These are phyloP conservation scores for Nothobranchius kuhntae DNA, from an alignment of 2,113 vertebrate genomes.

Conservation along the genomic window DNA sequence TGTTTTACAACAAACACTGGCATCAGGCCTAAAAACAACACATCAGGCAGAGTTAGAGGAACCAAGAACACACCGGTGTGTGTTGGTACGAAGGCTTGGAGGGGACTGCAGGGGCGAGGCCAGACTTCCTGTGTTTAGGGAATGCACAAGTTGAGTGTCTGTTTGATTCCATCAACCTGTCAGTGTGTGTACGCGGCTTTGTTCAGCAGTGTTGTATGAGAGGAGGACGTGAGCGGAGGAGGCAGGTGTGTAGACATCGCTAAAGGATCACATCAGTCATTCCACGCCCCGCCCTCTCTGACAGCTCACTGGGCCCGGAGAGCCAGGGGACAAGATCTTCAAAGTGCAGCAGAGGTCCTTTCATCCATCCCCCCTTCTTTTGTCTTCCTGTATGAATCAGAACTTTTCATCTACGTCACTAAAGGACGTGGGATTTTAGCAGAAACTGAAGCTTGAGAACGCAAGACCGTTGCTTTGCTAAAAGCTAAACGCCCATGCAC, in stretches of 20 bases:
- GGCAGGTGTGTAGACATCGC: conserved; percentile 39
- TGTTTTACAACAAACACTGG: conserved; percentile 51
- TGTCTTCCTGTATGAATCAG: background rate
- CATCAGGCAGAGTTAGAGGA: conserved; percentile 28
- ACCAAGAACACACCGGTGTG: conserved; percentile 40
- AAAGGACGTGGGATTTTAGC: no score
- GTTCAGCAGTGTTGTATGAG: conserved; percentile 45
- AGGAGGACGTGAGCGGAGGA: conserved; percentile 29
- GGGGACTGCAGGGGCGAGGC: conserved; percentile 10
- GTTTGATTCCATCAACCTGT: conserved; percentile 47
- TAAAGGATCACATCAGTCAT: conserved; percentile 57
- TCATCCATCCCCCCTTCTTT: background rate
- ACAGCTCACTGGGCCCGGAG: conserved; percentile 36
- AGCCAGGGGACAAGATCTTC: conserved; percentile 15
- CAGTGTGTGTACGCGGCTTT: conserved; percentile 31
- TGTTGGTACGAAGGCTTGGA: conserved; percentile 27
- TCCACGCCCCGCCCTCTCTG: conserved; percentile 29
- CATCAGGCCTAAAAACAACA: conserved; percentile 30
- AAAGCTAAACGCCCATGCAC: no score
- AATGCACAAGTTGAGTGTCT: conserved; percentile 13
- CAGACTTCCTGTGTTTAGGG: conserved; percentile 27
- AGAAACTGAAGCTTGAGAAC: no score
- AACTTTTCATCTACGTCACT: no score
- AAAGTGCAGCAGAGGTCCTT: conserved; percentile 12
- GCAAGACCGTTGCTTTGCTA: no score